Conservation (phyloP, 2,888 invertebrate species). For the Callimorpha dominula region DNA sequence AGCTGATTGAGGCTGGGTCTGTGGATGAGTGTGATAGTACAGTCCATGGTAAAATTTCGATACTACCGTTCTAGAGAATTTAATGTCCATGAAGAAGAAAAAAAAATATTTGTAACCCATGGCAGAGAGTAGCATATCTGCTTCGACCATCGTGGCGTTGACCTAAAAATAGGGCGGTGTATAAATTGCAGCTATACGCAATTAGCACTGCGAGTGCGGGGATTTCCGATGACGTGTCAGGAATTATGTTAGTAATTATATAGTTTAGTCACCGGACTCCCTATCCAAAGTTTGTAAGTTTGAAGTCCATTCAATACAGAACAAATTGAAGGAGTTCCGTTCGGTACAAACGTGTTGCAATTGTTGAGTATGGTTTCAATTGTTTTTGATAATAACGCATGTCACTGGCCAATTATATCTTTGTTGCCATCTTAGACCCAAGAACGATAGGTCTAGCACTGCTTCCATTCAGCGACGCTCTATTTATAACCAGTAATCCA, state of each 20-base stretch:
- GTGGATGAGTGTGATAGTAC: too few species aligned
- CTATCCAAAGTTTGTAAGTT: not conserved
- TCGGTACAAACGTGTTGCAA: too few species aligned
- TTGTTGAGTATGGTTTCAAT: too few species aligned
- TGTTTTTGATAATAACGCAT: too few species aligned
- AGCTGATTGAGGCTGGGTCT: too few species aligned
- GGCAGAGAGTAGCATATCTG: not conserved
- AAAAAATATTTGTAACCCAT: not conserved
- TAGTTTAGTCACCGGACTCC: not conserved
- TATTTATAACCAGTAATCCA: not conserved
- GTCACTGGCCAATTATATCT: too few species aligned
- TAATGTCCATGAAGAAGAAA: not conserved
- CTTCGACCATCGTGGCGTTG: slow-evolving; percentile 34
- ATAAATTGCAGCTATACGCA: slow-evolving; percentile 37
- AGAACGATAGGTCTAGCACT: too few species aligned
- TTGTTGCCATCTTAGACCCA: too few species aligned
- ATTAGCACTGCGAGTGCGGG: slow-evolving; percentile 32
- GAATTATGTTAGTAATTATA: slow-evolving; percentile 13
- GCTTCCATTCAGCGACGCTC: not conserved
- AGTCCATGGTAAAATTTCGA: too few species aligned
- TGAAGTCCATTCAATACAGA: too few species aligned
- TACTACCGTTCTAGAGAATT: too few species aligned
- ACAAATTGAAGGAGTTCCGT: too few species aligned
- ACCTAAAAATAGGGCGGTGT: slow-evolving; percentile 32
- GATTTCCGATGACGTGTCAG: slow-evolving; percentile 46